These are phyloP conservation scores for Sminthurides bifidus DNA, from an alignment of 1,140 invertebrate genomes.

Conservation along the genomic window DNA sequence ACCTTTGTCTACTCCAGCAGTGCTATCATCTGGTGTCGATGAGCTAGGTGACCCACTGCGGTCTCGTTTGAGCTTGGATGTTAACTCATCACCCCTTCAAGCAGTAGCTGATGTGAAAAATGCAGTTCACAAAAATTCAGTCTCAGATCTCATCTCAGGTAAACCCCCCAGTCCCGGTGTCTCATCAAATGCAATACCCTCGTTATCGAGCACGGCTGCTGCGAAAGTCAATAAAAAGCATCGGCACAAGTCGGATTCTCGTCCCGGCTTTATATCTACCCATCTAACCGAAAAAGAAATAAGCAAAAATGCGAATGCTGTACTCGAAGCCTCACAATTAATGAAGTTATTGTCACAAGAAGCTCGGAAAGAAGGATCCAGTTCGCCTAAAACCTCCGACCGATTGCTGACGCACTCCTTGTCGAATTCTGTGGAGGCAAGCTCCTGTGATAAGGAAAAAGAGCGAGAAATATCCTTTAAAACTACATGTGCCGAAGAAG, in stretches of 20 bases:
- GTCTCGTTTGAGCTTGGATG: too few relatives aligned
- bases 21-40: too few relatives aligned
- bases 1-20: too few relatives aligned
- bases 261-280: not conserved
- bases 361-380: not conserved
- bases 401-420: not conserved
- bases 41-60: too few relatives aligned
- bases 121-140: too few relatives aligned
- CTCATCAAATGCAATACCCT: not conserved
- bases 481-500: too few relatives aligned
- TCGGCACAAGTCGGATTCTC: slow-evolving; percentile 12
- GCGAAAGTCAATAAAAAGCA: slow-evolving; percentile 20
- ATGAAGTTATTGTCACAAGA: slow-evolving; percentile 16
- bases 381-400: not conserved
- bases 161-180: not conserved
- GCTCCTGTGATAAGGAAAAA: slow-evolving; percentile 17
- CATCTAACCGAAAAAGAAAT: not conserved
- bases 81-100: too few relatives aligned
- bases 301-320: not conserved
- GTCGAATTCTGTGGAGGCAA: not conserved
- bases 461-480: slow-evolving; percentile 2
- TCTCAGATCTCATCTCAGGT: slow-evolving; percentile 20
- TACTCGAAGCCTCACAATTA: slow-evolving; percentile 4
- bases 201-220: slow-evolving; percentile 25
- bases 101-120: too few relatives aligned